Evolutionary conservation across 2,797 vertebrate species (phyloP), one percentile per base, ranked within the genome.

Genomic region (Streptopelia turtur): DNA sequence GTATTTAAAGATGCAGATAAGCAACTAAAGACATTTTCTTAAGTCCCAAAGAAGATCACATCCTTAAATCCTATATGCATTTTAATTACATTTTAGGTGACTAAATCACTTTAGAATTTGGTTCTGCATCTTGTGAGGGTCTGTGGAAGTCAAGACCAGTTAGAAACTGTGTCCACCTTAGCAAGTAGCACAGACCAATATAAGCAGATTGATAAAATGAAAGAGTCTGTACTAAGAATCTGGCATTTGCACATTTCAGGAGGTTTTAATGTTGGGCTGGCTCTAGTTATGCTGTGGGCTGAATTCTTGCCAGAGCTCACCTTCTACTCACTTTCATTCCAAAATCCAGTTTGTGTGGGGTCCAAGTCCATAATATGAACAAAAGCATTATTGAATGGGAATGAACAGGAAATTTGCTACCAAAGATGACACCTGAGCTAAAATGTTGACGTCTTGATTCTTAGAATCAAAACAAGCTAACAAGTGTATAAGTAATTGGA

Each of bases 1-100:
- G 22, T 31, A 79, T 71, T 79, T 76, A 90, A 94, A 90, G 43
- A 72, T 81, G 63, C 30, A 83, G 59, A 76, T 75, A 95, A 77
- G 7, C 13, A 70, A 79, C 55, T 72, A 89, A 87, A 70, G 25
- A 56, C 18, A 82, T 83, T 79, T 92, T 89, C 20, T 1, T 68
- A 56, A 91, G 22, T 41, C 28, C n/a, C 25, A 22, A 72, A 79
- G 27, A 59, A 86, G 31, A 69, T 86, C 31, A 23, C 9, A 50
- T 28, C 21, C 55, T 47, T 28, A 72, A 83, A 22, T 66, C n/a
- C 56, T 72, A 8, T 11, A 39, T 41, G 33, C n/a, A 84, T 91
- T 81, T 75, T 49, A 63, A 71, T 33, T 24, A 37, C 17, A 24
- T 82, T 84, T 81, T 60, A 87, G 70, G 52, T 43, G 30, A 35